Percentiles rank a stretch among this genome's conserved stretches.
phyloP scores from a whole-genome alignment of 2,888 invertebrate species.

The Dasypogon diadema region DNA sequence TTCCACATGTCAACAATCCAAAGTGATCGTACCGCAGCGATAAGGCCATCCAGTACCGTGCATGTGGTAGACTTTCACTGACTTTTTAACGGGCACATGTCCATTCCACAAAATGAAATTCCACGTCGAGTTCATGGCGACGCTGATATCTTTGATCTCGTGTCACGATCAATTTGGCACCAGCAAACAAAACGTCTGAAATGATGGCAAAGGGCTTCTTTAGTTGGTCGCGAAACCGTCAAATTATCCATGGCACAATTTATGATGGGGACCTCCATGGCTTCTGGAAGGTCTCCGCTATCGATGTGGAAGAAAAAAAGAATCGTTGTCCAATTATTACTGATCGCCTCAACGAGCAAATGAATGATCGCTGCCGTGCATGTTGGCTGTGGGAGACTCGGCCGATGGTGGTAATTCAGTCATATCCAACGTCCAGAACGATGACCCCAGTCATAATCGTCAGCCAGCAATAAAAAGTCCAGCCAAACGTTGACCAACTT shows the following conservation, averaged over 20 bases:
- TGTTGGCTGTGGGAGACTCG: conserved; percentile 18
- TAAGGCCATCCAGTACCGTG: conserved; percentile 6
- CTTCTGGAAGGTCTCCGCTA: background rate
- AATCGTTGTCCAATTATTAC: background rate
- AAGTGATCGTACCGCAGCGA: conserved; percentile 25
- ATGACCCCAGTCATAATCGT: conserved; percentile 16
- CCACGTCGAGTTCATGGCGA: background rate
- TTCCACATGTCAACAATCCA: conserved; percentile 24
- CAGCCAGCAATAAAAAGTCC: conserved; percentile 20
- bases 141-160: conserved; percentile 32
- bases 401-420: background rate
- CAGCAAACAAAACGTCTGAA: conserved; percentile 4
- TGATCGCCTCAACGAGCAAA: conserved; percentile 5
- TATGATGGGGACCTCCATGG: background rate
- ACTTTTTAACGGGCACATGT: background rate
- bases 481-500: conserved; percentile 36
- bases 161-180: conserved; percentile 40
- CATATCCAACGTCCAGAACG: background rate
- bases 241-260: background rate
- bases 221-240: background rate
- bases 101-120: conserved; percentile 40
- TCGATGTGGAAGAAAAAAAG: background rate
- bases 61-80: conserved; percentile 35
- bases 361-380: conserved; percentile 18
- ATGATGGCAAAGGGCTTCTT: background rate